Evolutionary conservation across 2,888 invertebrate species (phyloP).

Genomic region (Trachelus tabidus): DNA sequence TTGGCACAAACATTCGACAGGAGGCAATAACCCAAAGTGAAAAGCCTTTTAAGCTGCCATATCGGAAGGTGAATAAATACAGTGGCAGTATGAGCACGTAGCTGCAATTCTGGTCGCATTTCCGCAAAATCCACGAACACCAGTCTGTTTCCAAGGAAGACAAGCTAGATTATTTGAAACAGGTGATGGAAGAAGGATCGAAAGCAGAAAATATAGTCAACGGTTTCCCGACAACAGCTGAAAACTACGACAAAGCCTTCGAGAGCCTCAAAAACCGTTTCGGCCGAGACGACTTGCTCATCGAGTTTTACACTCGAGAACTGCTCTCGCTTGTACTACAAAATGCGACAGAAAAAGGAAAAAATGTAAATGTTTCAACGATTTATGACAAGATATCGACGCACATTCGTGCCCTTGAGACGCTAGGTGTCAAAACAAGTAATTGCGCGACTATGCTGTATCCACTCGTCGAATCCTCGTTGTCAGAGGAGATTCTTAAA

Average conservation of each 20-base stretch:
- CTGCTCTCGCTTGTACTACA: conserved; percentile 38
- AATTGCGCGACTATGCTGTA: conserved; percentile 43
- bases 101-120: conserved; percentile 38
- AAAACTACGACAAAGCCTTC: conserved; percentile 43
- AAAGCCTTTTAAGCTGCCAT: conserved; percentile 30
- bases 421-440: conserved; percentile 33
- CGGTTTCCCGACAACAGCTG: conserved; percentile 37
- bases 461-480: conserved; percentile 46
- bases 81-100: conserved; percentile 30
- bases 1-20: background rate
- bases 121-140: conserved; percentile 35
- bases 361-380: conserved; percentile 12
- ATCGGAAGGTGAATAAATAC: conserved; percentile 37
- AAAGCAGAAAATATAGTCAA: conserved; percentile 37
- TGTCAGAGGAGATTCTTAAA: conserved; percentile 41
- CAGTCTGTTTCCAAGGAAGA: conserved; percentile 18
- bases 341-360: conserved; percentile 25
- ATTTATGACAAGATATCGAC: conserved; percentile 36
- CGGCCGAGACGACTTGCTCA: conserved; percentile 37
- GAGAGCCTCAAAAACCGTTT: conserved; percentile 33
- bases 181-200: conserved; percentile 28
- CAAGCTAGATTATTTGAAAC: conserved; percentile 38
- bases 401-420: conserved; percentile 37
- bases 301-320: conserved; percentile 42
- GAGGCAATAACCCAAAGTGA: conserved; percentile 9